phyloP scores from a whole-genome alignment of 2,113 vertebrate genomes.

The Salminus brasiliensis region DNA sequence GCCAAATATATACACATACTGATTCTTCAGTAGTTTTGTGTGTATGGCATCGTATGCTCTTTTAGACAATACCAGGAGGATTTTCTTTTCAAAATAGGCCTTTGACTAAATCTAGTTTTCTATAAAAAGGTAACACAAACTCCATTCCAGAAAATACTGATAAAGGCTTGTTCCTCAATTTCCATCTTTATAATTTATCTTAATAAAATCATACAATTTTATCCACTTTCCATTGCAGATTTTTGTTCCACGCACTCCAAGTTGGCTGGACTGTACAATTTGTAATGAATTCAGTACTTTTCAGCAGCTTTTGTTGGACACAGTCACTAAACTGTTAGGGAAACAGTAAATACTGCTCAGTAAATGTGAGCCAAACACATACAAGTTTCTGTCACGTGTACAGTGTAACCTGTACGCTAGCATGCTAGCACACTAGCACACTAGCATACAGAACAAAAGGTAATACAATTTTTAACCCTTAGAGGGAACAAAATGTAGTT shows the following conservation, averaged over 20 bases:
- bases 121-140: constrained; percentile 50
- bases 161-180: constrained; percentile 38
- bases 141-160: constrained; percentile 59
- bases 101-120: constrained; percentile 36
- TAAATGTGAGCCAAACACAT: constrained; percentile 52
- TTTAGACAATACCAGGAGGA: neutral
- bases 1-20: neutral
- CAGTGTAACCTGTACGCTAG: neutral
- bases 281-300: constrained; percentile 19
- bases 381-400: constrained; percentile 46
- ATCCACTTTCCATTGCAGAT: constrained; percentile 33
- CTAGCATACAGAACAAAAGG: constrained; percentile 40
- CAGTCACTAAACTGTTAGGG: constrained; percentile 47
- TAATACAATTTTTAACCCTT: constrained; percentile 23
- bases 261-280: constrained; percentile 14
- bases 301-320: constrained; percentile 58
- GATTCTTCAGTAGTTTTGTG: neutral
- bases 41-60: neutral
- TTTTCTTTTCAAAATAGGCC: neutral
- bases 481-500: neutral
- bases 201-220: constrained; percentile 62
- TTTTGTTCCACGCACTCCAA: constrained; percentile 9
- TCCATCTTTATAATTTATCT: constrained; percentile 47
- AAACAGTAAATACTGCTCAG: constrained; percentile 31
- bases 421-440: neutral